phyloP scores from a whole-genome alignment of 2,113 vertebrate species.

The Helogale parvula region DNA sequence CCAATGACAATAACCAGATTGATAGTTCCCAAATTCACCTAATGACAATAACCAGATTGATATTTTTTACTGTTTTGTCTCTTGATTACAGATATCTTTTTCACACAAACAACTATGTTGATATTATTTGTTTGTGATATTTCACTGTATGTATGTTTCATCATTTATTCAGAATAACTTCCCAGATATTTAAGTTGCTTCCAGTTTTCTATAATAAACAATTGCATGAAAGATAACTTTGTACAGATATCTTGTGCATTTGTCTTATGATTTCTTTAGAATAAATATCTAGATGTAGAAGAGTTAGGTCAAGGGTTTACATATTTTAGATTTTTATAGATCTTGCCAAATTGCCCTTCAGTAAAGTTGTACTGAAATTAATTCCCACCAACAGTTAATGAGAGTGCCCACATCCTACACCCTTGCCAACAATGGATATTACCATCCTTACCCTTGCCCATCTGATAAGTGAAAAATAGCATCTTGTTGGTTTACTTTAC shows the following conservation, averaged over 20 bases:
- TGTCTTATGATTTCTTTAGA: neutral
- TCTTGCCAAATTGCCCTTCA: conserved; percentile 54
- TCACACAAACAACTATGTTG: neutral
- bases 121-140: neutral
- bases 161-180: neutral
- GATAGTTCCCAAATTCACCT: neutral
- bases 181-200: neutral
- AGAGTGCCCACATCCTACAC: conserved; percentile 54
- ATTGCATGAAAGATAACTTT: neutral
- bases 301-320: conserved; percentile 30
- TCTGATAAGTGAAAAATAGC: conserved; percentile 63
- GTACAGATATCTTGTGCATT: neutral
- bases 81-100: neutral
- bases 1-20: neutral
- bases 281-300: neutral
- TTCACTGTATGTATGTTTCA: neutral
- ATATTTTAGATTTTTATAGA: conserved; percentile 32
- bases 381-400: conserved; percentile 58
- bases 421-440: neutral
- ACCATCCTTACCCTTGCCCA: conserved; percentile 58
- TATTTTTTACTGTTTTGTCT: neutral
- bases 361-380: conserved; percentile 51
- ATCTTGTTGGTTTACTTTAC: conserved; percentile 58
- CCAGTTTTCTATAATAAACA: neutral
- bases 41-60: neutral